Evolutionary conservation across 2,888 invertebrate species (phyloP).

Genomic region (Abscondita cerata): DNA sequence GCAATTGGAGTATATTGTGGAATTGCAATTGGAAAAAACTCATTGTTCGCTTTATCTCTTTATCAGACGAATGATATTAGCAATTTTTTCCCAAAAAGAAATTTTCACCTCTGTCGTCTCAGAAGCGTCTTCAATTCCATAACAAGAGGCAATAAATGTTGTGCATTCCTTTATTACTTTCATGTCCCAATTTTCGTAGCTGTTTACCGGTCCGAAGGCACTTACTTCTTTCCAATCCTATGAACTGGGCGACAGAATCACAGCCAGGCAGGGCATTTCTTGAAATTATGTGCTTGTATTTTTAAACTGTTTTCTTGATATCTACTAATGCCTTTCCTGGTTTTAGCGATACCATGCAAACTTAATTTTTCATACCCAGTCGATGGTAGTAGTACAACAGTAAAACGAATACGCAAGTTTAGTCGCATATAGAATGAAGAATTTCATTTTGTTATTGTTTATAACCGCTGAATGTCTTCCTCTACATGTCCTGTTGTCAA

Average conservation of each 20-base stretch:
- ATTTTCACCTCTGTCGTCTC: not conserved
- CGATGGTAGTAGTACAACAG: not conserved
- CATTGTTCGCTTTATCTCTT: too few species aligned
- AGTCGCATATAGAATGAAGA: not conserved
- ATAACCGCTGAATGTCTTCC: not conserved
- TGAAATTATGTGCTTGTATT: not conserved
- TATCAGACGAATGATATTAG: too few species aligned
- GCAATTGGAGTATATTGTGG: too few species aligned
- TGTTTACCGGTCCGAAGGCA: not conserved
- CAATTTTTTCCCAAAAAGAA: conserved; percentile 4
- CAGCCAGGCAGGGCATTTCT: not conserved
- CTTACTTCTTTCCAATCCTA: conserved; percentile 3
- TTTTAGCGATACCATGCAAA: not conserved
- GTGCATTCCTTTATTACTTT: not conserved
- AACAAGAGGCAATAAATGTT: conserved; percentile 1
- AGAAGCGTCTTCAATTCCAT: not conserved
- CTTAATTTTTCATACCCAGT: not conserved
- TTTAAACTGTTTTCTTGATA: not conserved
- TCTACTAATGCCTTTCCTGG: not conserved
- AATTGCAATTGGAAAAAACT: too few species aligned
- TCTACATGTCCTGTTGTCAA: not conserved
- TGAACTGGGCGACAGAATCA: not conserved
- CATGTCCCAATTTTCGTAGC: not conserved
- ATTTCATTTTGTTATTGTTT: not conserved
- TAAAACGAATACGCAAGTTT: not conserved